Conservation (phyloP, 2,888 invertebrate genomes). For the Argyresthia albistria region DNA sequence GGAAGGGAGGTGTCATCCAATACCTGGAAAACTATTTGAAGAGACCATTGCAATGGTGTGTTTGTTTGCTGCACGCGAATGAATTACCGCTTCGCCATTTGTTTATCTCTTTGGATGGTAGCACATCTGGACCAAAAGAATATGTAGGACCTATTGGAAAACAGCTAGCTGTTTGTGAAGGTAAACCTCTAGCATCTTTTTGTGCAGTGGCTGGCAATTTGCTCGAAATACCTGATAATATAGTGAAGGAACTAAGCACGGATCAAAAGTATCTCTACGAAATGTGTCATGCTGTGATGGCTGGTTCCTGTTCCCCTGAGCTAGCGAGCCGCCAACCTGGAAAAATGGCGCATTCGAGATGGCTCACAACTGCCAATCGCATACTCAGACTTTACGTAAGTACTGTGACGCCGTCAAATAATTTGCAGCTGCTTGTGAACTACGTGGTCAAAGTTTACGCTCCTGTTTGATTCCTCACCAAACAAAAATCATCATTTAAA, state of each 20-base stretch:
- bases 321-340: constrained; percentile 13
- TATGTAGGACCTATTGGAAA: not conserved
- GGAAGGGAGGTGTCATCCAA: constrained; percentile 10
- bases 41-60: not conserved
- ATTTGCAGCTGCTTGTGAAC: constrained; percentile 3
- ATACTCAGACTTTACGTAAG: constrained; percentile 15
- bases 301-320: constrained; percentile 10
- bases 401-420: constrained; percentile 2
- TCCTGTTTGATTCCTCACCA: constrained; percentile 14
- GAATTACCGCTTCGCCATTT: constrained; percentile 1
- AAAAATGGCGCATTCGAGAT: constrained; percentile 13
- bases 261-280: constrained; percentile 18
- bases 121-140: not conserved
- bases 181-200: constrained; percentile 5
- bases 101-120: not conserved
- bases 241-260: constrained; percentile 10
- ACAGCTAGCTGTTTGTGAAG: not conserved
- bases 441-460: constrained; percentile 15
- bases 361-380: constrained; percentile 16
- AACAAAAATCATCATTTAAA: not conserved
- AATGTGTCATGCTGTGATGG: constrained; percentile 8
- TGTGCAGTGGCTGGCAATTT: not conserved
- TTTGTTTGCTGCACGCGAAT: not conserved
- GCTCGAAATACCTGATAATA: not conserved
- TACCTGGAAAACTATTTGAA: not conserved